These are phyloP conservation scores for Jaculus jaculus DNA, from an alignment of 2,113 vertebrate species.

Conservation along the genomic window DNA sequence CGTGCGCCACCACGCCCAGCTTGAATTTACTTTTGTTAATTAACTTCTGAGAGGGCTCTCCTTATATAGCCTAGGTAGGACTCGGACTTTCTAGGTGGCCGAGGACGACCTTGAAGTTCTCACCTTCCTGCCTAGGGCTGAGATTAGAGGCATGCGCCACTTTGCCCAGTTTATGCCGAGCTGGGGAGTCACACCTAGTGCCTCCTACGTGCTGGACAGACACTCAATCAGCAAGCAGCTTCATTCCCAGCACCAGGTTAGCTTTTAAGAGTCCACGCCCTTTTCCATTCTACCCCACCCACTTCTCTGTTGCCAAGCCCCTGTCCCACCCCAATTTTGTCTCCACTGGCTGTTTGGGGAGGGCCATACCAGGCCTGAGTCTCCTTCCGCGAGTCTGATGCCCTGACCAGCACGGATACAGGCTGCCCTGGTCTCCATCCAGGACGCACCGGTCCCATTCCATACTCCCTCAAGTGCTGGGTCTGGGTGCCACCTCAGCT, in stretches of 20 bases:
- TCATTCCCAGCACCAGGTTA: background rate
- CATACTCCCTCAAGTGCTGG: background rate
- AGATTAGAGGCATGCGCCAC: background rate
- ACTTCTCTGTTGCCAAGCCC: no score
- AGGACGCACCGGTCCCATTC: background rate
- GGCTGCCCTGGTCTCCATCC: no score
- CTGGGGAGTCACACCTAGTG: no score
- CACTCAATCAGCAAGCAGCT: background rate
- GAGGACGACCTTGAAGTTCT: background rate
- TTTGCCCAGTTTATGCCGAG: background rate
- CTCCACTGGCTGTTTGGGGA: background rate
- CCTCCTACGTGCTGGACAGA: background rate
- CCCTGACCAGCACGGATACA: background rate
- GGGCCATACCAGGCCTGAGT: background rate
- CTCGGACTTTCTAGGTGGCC: background rate
- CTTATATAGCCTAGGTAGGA: background rate
- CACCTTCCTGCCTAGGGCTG: background rate
- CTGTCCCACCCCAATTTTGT: accelerated
- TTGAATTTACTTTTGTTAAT: background rate
- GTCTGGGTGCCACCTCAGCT: no score
- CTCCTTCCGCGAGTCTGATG: background rate
- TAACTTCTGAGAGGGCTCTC: background rate
- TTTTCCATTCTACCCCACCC: no score
- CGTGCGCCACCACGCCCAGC: no score
- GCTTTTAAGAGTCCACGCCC: no score